Evolutionary conservation across 2,797 vertebrate species (phyloP).

Genomic region (Scolopax rusticola): DNA sequence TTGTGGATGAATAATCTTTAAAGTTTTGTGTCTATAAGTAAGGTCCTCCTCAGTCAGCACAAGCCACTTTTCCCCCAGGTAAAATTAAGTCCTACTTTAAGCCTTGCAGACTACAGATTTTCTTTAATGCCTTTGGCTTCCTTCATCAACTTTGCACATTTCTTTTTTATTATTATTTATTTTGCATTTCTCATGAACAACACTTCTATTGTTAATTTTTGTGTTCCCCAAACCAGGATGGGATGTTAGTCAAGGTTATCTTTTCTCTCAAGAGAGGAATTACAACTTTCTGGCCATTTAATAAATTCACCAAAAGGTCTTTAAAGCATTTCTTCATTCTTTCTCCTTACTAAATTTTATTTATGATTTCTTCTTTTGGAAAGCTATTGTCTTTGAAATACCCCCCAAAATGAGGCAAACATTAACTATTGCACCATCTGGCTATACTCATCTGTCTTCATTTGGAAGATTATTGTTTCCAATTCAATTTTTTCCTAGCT

Average conservation of each 20-base stretch:
- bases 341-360: neutral
- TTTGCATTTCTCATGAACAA: neutral
- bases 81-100: neutral
- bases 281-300: neutral
- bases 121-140: neutral
- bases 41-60: neutral
- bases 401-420: neutral
- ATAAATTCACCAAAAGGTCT: neutral
- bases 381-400: neutral
- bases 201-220: neutral
- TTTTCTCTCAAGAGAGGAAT: neutral
- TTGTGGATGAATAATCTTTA: neutral
- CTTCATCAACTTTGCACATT: neutral
- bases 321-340: neutral
- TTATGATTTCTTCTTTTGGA: neutral
- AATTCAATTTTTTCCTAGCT: neutral
- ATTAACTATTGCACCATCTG: neutral
- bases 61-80: neutral
- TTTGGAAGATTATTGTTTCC: neutral
- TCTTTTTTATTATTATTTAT: neutral
- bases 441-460: neutral
- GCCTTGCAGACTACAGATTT: neutral
- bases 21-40: neutral
- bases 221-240: neutral
- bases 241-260: neutral